Evolutionary conservation across 2,888 invertebrate genomes (phyloP).

Genomic region (Hyalella azteca): DNA sequence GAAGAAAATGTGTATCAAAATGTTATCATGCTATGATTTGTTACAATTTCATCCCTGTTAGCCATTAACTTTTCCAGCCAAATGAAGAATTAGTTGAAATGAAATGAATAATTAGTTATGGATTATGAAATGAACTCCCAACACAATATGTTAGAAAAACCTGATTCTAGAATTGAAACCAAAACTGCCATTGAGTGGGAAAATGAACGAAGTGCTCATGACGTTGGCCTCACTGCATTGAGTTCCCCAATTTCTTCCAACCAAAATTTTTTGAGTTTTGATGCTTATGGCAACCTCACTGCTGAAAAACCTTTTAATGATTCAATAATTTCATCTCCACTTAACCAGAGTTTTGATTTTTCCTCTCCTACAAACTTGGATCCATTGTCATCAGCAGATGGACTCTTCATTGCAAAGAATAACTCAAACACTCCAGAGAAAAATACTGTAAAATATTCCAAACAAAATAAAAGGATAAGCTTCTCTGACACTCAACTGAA

Average conservation of each 20-base stretch:
- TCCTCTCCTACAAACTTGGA: neutral
- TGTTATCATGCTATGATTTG: no score
- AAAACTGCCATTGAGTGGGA: conserved; percentile 38
- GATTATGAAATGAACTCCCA: neutral
- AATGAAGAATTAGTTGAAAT: no score
- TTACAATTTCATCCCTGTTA: no score
- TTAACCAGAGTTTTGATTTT: conserved; percentile 11
- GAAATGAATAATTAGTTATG: no score
- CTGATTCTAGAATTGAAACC: neutral
- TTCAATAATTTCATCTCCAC: no score
- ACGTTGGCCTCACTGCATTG: neutral
- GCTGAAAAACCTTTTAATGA: conserved; percentile 46
- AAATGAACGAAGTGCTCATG: conserved; percentile 18
- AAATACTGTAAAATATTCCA: neutral
- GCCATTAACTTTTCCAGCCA: no score
- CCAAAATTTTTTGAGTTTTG: conserved; percentile 53
- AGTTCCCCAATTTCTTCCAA: neutral
- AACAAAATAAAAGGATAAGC: neutral
- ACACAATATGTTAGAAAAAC: neutral
- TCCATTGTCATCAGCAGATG: neutral
- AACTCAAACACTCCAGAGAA: neutral
- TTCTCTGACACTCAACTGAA: conserved; percentile 52
- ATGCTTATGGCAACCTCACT: conserved; percentile 57
- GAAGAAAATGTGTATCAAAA: no score
- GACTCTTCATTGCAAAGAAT: neutral